phyloP scores from a whole-genome alignment of 1,140 invertebrate species.

The Notospermus geniculatus region DNA sequence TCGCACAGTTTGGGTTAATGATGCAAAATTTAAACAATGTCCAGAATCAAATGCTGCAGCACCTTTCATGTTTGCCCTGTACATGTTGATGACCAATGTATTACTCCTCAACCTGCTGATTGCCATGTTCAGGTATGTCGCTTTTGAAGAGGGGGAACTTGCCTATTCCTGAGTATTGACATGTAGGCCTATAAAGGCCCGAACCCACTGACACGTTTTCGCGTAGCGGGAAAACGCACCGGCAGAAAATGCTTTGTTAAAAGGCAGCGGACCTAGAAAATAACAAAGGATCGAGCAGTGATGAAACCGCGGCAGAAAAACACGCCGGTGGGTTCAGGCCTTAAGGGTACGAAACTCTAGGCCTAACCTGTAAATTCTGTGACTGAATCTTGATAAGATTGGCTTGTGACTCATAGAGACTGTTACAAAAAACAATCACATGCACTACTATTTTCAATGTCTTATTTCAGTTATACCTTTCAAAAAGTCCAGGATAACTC shows the following conservation, averaged over 20 bases:
- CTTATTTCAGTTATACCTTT: constrained; percentile 50
- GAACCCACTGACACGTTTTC: too few relatives aligned
- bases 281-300: too few relatives aligned
- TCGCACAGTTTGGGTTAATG: constrained; percentile 32
- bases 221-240: too few relatives aligned
- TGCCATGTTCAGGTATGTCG: constrained; percentile 56
- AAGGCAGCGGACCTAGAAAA: too few relatives aligned
- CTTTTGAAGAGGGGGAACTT: too few relatives aligned
- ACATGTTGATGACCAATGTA: constrained; percentile 49
- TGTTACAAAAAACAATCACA: background rate
- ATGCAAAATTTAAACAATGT: constrained; percentile 27
- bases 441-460: background rate
- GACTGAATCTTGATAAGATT: background rate
- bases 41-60: constrained; percentile 36
- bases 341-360: background rate
- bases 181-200: background rate
- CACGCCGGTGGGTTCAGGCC: background rate
- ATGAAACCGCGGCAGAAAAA: too few relatives aligned
- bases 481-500: constrained; percentile 51
- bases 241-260: too few relatives aligned
- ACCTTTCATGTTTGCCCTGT: constrained; percentile 37
- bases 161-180: too few relatives aligned
- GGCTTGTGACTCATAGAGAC: background rate
- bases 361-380: background rate
- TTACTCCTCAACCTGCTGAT: constrained; percentile 52